Base-by-base conservation (phyloP, 2,888 invertebrate species). In the Nineta flava region DNA sequence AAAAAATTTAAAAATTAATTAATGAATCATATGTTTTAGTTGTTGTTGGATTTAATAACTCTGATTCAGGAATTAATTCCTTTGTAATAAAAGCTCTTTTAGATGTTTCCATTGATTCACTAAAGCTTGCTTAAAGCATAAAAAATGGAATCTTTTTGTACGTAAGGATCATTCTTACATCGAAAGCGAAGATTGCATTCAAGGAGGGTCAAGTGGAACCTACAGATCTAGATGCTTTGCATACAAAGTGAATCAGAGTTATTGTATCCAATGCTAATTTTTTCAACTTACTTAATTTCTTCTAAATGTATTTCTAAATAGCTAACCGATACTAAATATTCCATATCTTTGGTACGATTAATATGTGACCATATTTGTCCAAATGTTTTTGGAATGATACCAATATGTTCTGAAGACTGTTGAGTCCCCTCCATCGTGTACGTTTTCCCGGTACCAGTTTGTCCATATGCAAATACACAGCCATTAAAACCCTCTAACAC, bases 401-500 rank as follows among this genome's bases (percentile, higher is more conserved):
- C 96, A 61, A 81, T 26, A 42, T 73, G 59, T n/a, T 83, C 81
- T n/a, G 74, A 69, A 56, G 79, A 75, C 40, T 71, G 74, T 49
- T 77, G 69, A 15, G 74, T 67, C 16, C 87, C 88, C 72, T 81
- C 81, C 81, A 82, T 81, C 10, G 82, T 82, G 66, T 77, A 80
- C 9, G 81, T 82, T 66, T 82, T 82, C 48, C 96, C 97, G 1
- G 97, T 96, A 53, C 97, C 97, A 0, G 99, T 99, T 71, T 99
- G 99, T 0, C 97, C 99, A 67, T 99, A 99, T 1, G 97, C 99
- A 73, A 99, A 97, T 57, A 99, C 95, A 58, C 97, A 99, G 12
- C 97, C 96, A 70, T 99, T 99, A 70, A 96, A 99, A 2, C 99
- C 99, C 62, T 91, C 87, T 53, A 99, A 75, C 5, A 97, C 97